phyloP scores from a whole-genome alignment of 2,797 vertebrate species.

The Pseudomugil gertrudae region DNA sequence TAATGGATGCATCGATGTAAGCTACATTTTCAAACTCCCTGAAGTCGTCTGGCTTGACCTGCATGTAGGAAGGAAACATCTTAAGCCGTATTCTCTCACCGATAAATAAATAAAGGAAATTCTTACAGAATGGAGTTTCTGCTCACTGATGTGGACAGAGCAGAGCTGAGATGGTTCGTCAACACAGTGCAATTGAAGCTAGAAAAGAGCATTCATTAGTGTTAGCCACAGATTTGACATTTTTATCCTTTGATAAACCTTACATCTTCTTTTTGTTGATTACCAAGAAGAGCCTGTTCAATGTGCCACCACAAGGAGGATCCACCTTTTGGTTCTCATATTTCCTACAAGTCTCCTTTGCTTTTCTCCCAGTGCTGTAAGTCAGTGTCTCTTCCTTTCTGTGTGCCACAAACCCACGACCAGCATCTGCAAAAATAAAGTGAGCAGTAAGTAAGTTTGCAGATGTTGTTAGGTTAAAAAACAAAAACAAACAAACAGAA shows the following conservation, averaged over 20 bases:
- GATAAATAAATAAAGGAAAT: not conserved
- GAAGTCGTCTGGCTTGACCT: slow-evolving; percentile 76
- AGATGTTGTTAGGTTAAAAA: not conserved
- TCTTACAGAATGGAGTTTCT: slow-evolving; percentile 71
- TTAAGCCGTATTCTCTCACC: not conserved
- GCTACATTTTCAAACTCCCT: slow-evolving; percentile 73
- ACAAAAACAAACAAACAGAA: no score
- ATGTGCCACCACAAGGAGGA: slow-evolving; percentile 24
- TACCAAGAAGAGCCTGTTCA: slow-evolving; percentile 76
- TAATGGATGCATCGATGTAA: slow-evolving; percentile 76
- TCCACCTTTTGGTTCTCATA: not conserved
- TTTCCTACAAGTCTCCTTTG: slow-evolving; percentile 20
- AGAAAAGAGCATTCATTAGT: slow-evolving; percentile 1
- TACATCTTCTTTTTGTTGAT: not conserved
- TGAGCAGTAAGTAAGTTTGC: not conserved
- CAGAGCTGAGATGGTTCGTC: slow-evolving; percentile 77
- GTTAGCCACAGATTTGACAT: not conserved
- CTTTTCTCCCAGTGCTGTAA: slow-evolving; percentile 29
- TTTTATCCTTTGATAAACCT: not conserved
- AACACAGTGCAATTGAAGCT: slow-evolving; percentile 75
- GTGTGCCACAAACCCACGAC: slow-evolving; percentile 73
- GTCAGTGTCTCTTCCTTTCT: slow-evolving; percentile 56
- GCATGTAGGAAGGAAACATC: not conserved
- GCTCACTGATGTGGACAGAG: slow-evolving; percentile 74
- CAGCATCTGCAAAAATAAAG: slow-evolving; percentile 51